These are phyloP conservation scores for Chromobotia macracanthus DNA, from an alignment of 2,797 vertebrate species.

Conservation along the genomic window DNA sequence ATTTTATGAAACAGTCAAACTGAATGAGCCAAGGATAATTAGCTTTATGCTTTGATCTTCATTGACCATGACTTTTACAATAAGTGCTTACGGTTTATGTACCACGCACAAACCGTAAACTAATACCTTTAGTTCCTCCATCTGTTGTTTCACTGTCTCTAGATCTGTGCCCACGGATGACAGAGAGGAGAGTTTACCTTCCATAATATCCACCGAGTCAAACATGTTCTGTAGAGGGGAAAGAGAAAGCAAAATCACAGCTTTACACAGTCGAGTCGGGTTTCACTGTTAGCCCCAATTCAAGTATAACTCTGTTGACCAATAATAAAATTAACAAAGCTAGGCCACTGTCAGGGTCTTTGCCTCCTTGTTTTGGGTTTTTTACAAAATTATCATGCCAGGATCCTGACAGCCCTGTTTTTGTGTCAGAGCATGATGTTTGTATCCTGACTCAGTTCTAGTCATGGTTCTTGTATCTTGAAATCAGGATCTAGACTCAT, in stretches of 20 bases:
- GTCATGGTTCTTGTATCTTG: too few relatives aligned
- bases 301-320: constrained; percentile 12
- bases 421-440: too few relatives aligned
- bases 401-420: too few relatives aligned
- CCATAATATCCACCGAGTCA: constrained; percentile 97
- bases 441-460: too few relatives aligned
- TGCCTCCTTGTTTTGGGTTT: too few relatives aligned
- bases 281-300: constrained; percentile 58
- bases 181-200: constrained; percentile 92
- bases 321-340: constrained; percentile 36
- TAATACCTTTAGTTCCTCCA: constrained; percentile 93
- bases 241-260: constrained; percentile 55
- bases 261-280: constrained; percentile 49
- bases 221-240: constrained; percentile 86
- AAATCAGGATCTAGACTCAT: too few relatives aligned
- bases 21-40: constrained; percentile 40
- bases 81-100: not conserved
- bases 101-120: constrained; percentile 14
- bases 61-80: constrained; percentile 1
- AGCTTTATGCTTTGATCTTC: constrained; percentile 43
- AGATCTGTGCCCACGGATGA: constrained; percentile 95
- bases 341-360: not conserved
- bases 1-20: constrained; percentile 41
- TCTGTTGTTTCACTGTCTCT: constrained; percentile 98
- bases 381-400: too few relatives aligned